Base-by-base conservation (phyloP, 1,140 invertebrate genomes). In the Bombus waltoni region DNA sequence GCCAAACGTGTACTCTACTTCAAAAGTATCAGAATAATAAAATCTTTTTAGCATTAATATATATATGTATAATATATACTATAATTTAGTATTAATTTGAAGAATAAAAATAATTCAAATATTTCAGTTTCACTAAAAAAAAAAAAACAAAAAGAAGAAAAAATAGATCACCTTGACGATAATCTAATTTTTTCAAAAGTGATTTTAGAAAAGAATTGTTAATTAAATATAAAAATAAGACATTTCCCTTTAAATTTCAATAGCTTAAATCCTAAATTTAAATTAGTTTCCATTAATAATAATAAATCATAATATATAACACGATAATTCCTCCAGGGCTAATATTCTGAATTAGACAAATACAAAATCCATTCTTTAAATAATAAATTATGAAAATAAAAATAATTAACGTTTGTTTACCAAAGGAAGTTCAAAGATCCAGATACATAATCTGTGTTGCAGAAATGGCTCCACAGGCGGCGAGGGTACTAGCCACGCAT, bases 371-470 rank as follows among this genome's bases (percentile, higher is more conserved):
- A 53, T 22, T 53, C 47, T 42, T 42, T 15, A n/a, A 44, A 73
- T 35, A 18, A 42, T 44, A 22, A 44, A 47, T 44, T 18, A n/a
- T 22, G 10, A 25, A 38, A 73, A 25, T 73, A 47, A 47, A 47
- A 18, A 32, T 32, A 73, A 18, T 42, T n/a, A n/a, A 73, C 15
- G 11, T 40, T 6, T 53, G 18, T 53, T 53, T 53, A 53, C 1
- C 22, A n/a, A 28, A 76, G 13, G 8, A 40, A n/a, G 15, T 11
- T 85, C 96, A 98, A 44, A 98, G 95, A 94, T 98, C 98, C 22
- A 99, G 95, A 94, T 99, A 99, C 92, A 98, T 97, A 35, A 99
- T 97, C 96, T 97, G 97, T 1, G 97, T 98, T 2, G 99, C 98
- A 10, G 97, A 96, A 44, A 98, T 89, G 0, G 98, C 97, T 6